Evolutionary conservation across 2,113 vertebrate genomes (phyloP).

Genomic region (Hoplias malabaricus): DNA sequence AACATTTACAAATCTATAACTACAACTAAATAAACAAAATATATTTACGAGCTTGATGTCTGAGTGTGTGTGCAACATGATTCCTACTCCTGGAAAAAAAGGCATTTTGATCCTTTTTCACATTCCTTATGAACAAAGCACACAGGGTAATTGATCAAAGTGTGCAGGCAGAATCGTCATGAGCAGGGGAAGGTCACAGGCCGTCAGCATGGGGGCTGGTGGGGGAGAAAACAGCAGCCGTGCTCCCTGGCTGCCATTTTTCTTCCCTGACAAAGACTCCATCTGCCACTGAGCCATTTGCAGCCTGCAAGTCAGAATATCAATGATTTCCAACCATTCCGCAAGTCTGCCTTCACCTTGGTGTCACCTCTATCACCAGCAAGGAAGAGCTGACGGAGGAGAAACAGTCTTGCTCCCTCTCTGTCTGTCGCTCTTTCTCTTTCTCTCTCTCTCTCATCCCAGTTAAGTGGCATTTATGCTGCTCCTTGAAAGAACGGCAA

Average conservation of each 20-base stretch:
- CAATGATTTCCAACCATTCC: constrained; percentile 92
- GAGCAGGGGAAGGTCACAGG: constrained; percentile 83
- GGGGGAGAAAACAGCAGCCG: constrained; percentile 71
- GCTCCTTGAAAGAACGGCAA: constrained; percentile 49
- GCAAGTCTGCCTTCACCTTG: constrained; percentile 88
- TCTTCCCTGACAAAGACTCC: constrained; percentile 96
- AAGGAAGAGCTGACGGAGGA: constrained; percentile 76
- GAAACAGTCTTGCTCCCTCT: constrained; percentile 47
- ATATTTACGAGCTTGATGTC: too few relatives aligned
- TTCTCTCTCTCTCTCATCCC: constrained; percentile 52
- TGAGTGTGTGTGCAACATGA: constrained; percentile 16
- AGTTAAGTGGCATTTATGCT: constrained; percentile 66
- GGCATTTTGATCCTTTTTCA: constrained; percentile 72
- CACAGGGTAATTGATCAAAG: constrained; percentile 77
- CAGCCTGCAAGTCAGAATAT: constrained; percentile 91
- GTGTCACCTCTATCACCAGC: constrained; percentile 80
- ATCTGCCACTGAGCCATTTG: constrained; percentile 94
- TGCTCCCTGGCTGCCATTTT: constrained; percentile 88
- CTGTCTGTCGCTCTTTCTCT: constrained; percentile 25
- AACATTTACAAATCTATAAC: too few relatives aligned
- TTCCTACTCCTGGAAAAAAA: constrained; percentile 40
- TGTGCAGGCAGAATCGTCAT: constrained; percentile 68
- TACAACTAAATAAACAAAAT: too few relatives aligned
- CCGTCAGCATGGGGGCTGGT: constrained; percentile 68
- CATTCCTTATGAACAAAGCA: constrained; percentile 72